These are phyloP conservation scores for Plotosus lineatus DNA, from an alignment of 2,113 vertebrate species.

Conservation along the genomic window DNA sequence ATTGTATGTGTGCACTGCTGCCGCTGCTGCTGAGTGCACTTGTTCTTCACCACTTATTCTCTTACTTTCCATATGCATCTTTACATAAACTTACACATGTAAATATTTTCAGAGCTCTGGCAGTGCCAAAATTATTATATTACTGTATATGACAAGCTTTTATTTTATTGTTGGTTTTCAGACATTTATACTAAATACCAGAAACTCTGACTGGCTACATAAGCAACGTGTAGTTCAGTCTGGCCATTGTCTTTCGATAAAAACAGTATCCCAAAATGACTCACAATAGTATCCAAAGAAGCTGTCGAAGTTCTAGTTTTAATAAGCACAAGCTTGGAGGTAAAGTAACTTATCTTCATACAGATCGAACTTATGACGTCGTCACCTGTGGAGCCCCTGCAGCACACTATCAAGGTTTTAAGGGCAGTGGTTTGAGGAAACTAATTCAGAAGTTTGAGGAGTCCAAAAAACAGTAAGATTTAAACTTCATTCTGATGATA, in stretches of 20 bases:
- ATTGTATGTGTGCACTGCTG: too few relatives aligned
- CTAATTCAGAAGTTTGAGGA: constrained; percentile 95
- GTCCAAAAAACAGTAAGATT: constrained; percentile 90
- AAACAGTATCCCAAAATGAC: neutral
- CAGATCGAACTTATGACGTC: constrained; percentile 95
- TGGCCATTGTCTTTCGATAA: too few relatives aligned
- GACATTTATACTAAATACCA: neutral
- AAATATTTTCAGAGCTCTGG: too few relatives aligned
- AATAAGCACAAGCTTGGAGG: neutral
- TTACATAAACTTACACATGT: too few relatives aligned
- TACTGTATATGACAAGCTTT: neutral
- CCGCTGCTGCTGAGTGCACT: too few relatives aligned
- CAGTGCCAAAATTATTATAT: too few relatives aligned
- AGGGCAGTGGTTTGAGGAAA: constrained; percentile 89
- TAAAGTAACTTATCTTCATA: constrained; percentile 4
- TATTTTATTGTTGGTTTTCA: neutral
- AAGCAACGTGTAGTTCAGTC: neutral
- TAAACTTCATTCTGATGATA: neutral
- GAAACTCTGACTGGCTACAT: neutral
- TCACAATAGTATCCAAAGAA: neutral
- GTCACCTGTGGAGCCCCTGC: constrained; percentile 96
- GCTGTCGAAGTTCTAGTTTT: neutral
- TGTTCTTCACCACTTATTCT: too few relatives aligned
- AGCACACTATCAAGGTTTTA: constrained; percentile 96
- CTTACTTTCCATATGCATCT: too few relatives aligned